Base-by-base conservation (phyloP, 2,888 invertebrate species). In the Ophioninae sp. region DNA sequence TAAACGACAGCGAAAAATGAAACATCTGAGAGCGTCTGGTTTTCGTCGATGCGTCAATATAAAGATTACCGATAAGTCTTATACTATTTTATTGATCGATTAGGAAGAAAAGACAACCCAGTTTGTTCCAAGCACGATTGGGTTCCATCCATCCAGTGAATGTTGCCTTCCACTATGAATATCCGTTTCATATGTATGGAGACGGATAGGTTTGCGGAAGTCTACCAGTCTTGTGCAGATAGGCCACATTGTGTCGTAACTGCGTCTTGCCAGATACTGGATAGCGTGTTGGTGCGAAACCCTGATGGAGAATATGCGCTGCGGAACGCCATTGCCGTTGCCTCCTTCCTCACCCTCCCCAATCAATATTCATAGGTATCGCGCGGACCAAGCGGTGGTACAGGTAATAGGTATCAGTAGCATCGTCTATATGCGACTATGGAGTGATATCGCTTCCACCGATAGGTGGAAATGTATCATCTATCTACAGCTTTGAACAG, bases 331-430 rank as follows among this genome's bases (percentile, higher is more conserved):
- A 37, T 69, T 64, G 69, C 57, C 50, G 84, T 67, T 81, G 75
- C 67, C 68, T 82, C 68, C 81, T 84, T 72, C 65, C 72, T 79
- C 83, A 76, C 72, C 79, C 82, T 79, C 77, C 68, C 64, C 84
- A 84, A 84, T 84, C 84, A 84, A 84, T 84, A 84, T 84, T 84
- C 84, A 84, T 84, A 78, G 77, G 84, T 84, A 82, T 84, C 84
- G 74, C 84, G 73, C 76, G 57, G 73, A 72, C 64, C n/a, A 56
- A 23, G 30, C n/a, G 10, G 69, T 39, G 76, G 84, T 78, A 81
- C 69, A 76, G 84, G 82, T 82, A 79, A 81, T 82, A 77, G 82
- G 79, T 84, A 84, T 84, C 84, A 76, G 76, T 79, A 69, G 79
- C 67, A 72, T 76, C 81, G 78, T 67, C 78, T 75, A 61, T 78